Evolutionary conservation across 1,140 invertebrate genomes (phyloP).

Genomic region (Anastrepha ludens): DNA sequence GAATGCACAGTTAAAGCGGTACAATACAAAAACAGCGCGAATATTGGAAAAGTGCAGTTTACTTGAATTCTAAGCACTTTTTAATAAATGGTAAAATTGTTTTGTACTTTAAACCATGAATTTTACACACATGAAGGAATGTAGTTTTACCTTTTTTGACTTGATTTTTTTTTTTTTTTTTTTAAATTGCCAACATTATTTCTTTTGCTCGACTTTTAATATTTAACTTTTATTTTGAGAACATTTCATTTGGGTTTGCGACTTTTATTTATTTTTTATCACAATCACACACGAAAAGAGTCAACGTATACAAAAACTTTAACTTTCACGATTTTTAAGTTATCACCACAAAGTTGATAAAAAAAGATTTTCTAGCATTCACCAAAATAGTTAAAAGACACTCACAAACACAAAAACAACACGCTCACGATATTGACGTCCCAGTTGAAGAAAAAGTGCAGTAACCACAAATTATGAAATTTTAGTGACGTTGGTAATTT

Average conservation of each 20-base stretch:
- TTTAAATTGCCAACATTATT: too few species aligned
- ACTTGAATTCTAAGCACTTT: background rate
- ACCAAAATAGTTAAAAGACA: slow-evolving; percentile 3
- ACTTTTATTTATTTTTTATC: background rate
- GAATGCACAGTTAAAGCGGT: slow-evolving; percentile 27
- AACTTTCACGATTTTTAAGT: slow-evolving; percentile 14
- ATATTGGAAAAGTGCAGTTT: background rate
- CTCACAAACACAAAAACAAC: background rate
- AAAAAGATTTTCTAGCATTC: background rate
- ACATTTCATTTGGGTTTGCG: background rate
- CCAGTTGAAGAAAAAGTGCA: background rate
- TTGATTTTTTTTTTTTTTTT: background rate
- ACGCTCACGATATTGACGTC: background rate
- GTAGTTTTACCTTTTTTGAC: background rate
- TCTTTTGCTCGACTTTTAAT: too few species aligned
- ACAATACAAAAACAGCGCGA: slow-evolving; percentile 1
- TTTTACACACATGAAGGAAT: background rate
- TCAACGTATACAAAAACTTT: background rate
- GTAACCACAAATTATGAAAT: background rate
- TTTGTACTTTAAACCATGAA: too few species aligned
- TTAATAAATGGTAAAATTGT: background rate
- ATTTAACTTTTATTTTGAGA: background rate
- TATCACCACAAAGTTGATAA: background rate
- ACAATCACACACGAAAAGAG: background rate
- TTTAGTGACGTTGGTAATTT: background rate